Conservation (phyloP, 1,140 invertebrate genomes). For the Drosophila sproati region DNA sequence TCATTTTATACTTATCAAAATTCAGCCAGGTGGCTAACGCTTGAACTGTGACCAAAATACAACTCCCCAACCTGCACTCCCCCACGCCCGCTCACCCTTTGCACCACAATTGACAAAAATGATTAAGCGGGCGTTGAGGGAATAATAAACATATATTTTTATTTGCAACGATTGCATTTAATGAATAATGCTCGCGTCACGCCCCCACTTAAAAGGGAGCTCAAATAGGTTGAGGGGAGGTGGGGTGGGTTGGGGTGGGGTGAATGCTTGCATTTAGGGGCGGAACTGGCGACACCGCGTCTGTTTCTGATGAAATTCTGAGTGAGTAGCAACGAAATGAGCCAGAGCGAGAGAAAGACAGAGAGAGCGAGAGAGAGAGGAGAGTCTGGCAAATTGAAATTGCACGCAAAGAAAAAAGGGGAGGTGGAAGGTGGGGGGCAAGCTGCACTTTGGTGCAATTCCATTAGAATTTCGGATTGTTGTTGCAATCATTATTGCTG, state of each 20-base stretch:
- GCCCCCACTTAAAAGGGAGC: constrained; percentile 5
- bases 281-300: constrained; percentile 73
- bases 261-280: not conserved
- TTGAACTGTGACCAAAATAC: not conserved
- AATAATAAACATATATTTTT: constrained; percentile 20
- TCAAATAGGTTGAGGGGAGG: not conserved
- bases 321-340: not conserved
- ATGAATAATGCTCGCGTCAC: constrained; percentile 26
- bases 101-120: constrained; percentile 21
- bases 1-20: too few species aligned
- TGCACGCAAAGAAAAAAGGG: not conserved
- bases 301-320: constrained; percentile 74
- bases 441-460: constrained; percentile 24
- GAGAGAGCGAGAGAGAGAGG: too few species aligned
- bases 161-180: constrained; percentile 45
- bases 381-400: constrained; percentile 9
- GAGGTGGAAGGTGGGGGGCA: not conserved
- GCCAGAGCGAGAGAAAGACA: not conserved
- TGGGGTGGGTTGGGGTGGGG: constrained; percentile 1
- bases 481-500: constrained; percentile 4
- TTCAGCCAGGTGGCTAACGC: too few species aligned
- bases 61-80: not conserved
- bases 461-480: constrained; percentile 5
- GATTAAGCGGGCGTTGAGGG: constrained; percentile 30
- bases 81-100: not conserved